Evolutionary conservation across 1,140 invertebrate species (phyloP).

Genomic region (Panonychus citri): DNA sequence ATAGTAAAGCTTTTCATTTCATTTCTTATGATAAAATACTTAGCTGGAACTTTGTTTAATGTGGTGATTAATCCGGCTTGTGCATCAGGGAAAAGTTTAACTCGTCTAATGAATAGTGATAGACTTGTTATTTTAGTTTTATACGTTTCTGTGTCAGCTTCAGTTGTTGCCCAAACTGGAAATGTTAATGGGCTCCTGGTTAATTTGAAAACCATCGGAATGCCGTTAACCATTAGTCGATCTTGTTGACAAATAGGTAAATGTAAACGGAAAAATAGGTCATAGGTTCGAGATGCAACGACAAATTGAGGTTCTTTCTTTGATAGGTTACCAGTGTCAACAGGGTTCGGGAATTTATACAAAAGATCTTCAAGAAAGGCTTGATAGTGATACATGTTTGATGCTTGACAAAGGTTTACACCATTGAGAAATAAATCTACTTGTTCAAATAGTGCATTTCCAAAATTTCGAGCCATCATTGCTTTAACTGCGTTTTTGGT

Average conservation of each 20-base stretch:
- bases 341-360: background rate
- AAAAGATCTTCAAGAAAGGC: background rate
- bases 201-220: background rate
- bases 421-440: background rate
- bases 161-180: background rate
- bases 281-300: background rate
- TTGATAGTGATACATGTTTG: background rate
- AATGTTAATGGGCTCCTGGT: background rate
- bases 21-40: background rate
- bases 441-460: background rate
- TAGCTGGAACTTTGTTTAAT: background rate
- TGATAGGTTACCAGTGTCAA: background rate
- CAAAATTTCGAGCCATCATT: background rate
- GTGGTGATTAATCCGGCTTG: background rate
- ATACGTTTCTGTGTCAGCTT: background rate
- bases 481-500: background rate
- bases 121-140: background rate
- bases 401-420: background rate
- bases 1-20: background rate
- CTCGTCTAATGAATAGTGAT: background rate
- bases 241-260: background rate
- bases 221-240: background rate
- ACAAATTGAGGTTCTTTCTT: background rate
- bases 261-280: background rate
- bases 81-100: background rate